phyloP scores from a whole-genome alignment of 2,888 invertebrate species.

The Hirtodrosophila alboralis region DNA sequence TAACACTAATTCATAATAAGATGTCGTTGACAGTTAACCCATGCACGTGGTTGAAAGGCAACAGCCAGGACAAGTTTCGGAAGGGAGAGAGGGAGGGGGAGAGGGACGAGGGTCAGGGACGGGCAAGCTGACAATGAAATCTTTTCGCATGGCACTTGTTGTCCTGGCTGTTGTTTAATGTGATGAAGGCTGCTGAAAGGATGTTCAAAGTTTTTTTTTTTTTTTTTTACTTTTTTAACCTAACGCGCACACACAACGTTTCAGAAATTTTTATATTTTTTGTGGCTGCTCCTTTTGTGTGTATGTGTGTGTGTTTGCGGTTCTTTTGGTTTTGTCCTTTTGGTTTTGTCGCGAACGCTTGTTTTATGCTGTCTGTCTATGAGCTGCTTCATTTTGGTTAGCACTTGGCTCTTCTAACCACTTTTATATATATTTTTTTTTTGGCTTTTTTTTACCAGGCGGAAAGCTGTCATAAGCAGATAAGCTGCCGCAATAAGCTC shows the following conservation, averaged over 20 bases:
- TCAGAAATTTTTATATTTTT: constrained; percentile 36
- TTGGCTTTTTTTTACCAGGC: constrained; percentile 51
- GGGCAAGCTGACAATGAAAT: constrained; percentile 68
- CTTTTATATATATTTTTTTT: constrained; percentile 8
- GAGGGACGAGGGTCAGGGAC: not conserved
- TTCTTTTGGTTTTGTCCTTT: constrained; percentile 65
- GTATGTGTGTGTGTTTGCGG: constrained; percentile 50
- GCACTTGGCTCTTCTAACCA: constrained; percentile 28
- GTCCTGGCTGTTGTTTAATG: constrained; percentile 49
- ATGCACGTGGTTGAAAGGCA: constrained; percentile 48
- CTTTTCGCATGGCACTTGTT: constrained; percentile 43
- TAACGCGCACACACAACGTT: constrained; percentile 30
- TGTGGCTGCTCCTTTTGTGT: constrained; percentile 41
- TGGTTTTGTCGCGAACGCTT: constrained; percentile 59
- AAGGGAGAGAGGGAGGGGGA: not conserved
- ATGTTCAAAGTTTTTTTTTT: constrained; percentile 50
- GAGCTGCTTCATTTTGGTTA: constrained; percentile 51
- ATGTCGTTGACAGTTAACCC: constrained; percentile 81
- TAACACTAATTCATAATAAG: constrained; percentile 82
- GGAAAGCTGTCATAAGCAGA: constrained; percentile 84
- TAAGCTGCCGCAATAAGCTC: constrained; percentile 83
- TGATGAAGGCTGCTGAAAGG: constrained; percentile 60
- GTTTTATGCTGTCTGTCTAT: constrained; percentile 73
- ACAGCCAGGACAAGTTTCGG: constrained; percentile 8
- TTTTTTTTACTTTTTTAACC: constrained; percentile 11